phyloP scores from a whole-genome alignment of 2,113 vertebrate species.

The Galemys pyrenaicus region DNA sequence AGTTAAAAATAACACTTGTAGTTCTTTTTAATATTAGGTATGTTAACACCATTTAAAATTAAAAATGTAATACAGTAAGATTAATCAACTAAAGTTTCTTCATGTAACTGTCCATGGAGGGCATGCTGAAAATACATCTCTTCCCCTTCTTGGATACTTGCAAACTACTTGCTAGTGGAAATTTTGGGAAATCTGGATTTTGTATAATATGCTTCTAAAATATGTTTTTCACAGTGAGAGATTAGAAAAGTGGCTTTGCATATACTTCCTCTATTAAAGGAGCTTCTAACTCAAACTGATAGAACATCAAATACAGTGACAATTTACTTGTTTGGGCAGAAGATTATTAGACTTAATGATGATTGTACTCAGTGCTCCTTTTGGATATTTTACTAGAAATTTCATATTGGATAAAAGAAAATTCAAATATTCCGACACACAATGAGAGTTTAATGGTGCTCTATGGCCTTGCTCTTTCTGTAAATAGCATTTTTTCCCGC shows the following conservation, averaged over 20 bases:
- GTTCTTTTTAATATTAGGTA: conserved; percentile 40
- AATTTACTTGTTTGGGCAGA: not conserved
- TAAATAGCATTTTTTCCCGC: not conserved
- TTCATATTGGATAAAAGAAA: conserved; percentile 2
- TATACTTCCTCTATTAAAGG: conserved; percentile 9
- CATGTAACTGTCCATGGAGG: conserved; percentile 18
- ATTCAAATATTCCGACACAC: not conserved
- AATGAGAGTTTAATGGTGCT: not conserved
- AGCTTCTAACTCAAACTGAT: not conserved
- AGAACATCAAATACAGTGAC: not conserved
- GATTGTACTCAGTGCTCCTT: not conserved
- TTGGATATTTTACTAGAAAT: not conserved
- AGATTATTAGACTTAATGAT: not conserved
- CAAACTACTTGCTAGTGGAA: not conserved
- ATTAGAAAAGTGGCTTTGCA: not conserved
- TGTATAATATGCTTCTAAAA: not conserved
- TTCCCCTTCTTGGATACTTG: not conserved
- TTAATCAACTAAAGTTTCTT: conserved; percentile 11
- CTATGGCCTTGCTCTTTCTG: not conserved
- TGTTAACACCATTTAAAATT: conserved; percentile 53
- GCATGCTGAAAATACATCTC: not conserved
- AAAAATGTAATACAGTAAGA: conserved; percentile 19
- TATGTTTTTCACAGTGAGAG: not conserved
- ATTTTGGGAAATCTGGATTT: conserved; percentile 24
- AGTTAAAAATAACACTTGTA: not conserved